phyloP scores from a whole-genome alignment of 1,140 invertebrate species.

The Branchinecta lynchi region DNA sequence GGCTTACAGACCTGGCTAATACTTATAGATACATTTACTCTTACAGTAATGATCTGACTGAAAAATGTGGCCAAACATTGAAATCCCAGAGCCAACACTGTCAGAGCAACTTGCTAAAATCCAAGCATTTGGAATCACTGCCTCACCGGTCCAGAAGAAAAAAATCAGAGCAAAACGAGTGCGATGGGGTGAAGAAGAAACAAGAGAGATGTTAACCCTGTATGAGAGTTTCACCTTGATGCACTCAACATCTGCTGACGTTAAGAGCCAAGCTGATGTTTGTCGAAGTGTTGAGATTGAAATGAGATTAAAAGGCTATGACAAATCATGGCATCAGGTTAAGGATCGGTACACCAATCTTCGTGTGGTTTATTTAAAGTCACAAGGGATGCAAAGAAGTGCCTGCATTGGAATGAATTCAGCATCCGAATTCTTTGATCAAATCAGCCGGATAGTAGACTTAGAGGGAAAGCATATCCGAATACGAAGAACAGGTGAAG shows the following conservation, averaged over 20 bases:
- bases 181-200: not conserved
- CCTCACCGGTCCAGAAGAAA: not conserved
- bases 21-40: too few species aligned
- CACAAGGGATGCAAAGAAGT: constrained; percentile 6
- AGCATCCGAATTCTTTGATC: constrained; percentile 7
- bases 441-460: not conserved
- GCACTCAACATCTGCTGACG: not conserved
- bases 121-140: not conserved
- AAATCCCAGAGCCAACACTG: not conserved
- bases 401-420: not conserved
- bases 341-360: not conserved
- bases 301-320: not conserved
- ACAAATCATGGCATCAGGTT: constrained; percentile 3
- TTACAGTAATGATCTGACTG: too few species aligned
- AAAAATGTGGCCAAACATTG: not conserved
- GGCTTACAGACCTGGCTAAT: too few species aligned
- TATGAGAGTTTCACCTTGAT: not conserved
- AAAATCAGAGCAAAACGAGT: not conserved
- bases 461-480: not conserved
- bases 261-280: not conserved
- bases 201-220: not conserved
- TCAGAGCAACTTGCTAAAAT: not conserved
- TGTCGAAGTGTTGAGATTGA: not conserved
- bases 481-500: not conserved
- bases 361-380: not conserved